Conservation (phyloP, 2,113 vertebrate genomes). For the Antidorcas marsupialis region DNA sequence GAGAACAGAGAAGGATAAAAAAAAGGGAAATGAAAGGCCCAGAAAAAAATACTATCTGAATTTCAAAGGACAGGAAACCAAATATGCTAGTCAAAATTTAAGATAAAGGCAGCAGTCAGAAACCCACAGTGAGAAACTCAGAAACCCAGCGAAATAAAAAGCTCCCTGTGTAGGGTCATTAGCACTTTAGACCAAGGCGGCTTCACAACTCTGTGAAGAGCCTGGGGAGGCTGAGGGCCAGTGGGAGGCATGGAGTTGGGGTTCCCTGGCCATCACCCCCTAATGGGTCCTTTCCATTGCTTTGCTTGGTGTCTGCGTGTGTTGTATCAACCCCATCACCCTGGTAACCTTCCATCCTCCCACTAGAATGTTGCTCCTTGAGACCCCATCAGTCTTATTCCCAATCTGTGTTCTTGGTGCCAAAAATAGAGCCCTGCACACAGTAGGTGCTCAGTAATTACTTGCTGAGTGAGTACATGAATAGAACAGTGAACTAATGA, state of each 20-base stretch:
- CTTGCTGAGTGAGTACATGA: neutral
- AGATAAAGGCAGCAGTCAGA: neutral
- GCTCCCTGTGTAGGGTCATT: rapidly evolving
- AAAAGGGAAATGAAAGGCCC: neutral
- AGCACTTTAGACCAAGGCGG: rapidly evolving
- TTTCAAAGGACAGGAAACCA: neutral
- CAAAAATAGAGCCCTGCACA: neutral
- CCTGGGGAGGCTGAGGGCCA: neutral
- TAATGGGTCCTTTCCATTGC: rapidly evolving
- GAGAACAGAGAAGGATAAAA: neutral
- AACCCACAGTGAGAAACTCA: neutral
- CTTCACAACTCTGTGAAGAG: rapidly evolving
- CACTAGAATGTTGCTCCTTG: too few species aligned
- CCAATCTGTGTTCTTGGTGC: neutral
- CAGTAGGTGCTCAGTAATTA: neutral
- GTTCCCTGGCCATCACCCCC: rapidly evolving
- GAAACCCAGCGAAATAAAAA: neutral
- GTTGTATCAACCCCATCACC: too few species aligned
- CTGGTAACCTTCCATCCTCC: rapidly evolving
- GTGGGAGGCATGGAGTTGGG: rapidly evolving
- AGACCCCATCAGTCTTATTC: rapidly evolving
- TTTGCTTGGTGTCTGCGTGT: neutral
- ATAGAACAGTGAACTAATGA: neutral
- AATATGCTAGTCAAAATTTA: too few species aligned
- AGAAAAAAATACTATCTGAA: neutral